phyloP scores from a whole-genome alignment of 2,888 invertebrate genomes.

The Apotomis capreana region DNA sequence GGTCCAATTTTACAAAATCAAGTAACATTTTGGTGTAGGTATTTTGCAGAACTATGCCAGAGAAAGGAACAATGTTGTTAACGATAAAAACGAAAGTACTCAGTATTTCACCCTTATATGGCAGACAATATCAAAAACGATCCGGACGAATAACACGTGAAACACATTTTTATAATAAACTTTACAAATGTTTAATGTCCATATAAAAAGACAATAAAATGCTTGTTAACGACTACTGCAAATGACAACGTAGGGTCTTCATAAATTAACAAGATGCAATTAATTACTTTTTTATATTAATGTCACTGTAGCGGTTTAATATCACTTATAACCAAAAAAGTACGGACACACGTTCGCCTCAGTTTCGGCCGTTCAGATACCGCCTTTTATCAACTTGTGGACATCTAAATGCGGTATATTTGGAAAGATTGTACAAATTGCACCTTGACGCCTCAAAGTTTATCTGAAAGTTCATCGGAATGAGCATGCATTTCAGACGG shows the following conservation, averaged over 20 bases:
- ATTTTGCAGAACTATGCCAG: neutral
- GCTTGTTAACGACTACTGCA: neutral
- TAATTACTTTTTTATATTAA: slow-evolving; percentile 40
- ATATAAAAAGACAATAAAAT: slow-evolving; percentile 1
- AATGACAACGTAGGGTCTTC: slow-evolving; percentile 4
- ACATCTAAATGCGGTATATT: slow-evolving; percentile 67
- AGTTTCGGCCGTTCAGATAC: slow-evolving; percentile 16
- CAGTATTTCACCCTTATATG: neutral
- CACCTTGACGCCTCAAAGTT: slow-evolving; percentile 65
- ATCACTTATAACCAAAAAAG: slow-evolving; percentile 27
- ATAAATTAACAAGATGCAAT: slow-evolving; percentile 22
- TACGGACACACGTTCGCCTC: slow-evolving; percentile 16
- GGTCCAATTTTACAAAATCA: neutral
- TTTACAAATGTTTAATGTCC: neutral
- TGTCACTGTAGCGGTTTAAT: slow-evolving; percentile 34
- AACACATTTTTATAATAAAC: neutral
- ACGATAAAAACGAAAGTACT: slow-evolving; percentile 1
- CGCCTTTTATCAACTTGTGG: slow-evolving; percentile 60
- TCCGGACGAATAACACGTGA: neutral
- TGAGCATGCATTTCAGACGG: slow-evolving; percentile 53
- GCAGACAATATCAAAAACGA: neutral
- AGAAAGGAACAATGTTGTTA: slow-evolving; percentile 3
- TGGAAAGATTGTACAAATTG: slow-evolving; percentile 72
- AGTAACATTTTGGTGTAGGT: neutral
- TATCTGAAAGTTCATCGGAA: slow-evolving; percentile 65